Conservation (phyloP, 1,140 invertebrate genomes). For the Papilio polyxenes region DNA sequence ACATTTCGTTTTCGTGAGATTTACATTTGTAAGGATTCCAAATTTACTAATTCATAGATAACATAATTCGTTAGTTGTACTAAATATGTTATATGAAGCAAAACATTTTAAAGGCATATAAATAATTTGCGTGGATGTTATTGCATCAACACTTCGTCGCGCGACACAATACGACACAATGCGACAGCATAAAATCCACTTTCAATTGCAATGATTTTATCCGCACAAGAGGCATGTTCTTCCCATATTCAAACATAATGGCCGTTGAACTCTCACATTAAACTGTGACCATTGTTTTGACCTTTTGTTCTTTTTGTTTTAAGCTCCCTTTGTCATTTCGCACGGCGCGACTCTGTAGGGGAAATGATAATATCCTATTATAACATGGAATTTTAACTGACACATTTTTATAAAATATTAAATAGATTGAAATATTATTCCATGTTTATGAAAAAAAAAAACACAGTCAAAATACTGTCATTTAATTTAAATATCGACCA, state of each 20-base stretch:
- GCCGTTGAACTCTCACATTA: slow-evolving; percentile 66
- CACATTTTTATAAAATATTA: slow-evolving; percentile 16
- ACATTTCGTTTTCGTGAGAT: too few species aligned
- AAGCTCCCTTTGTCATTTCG: slow-evolving; percentile 54
- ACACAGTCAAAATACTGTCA: too few species aligned
- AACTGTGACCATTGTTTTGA: slow-evolving; percentile 74
- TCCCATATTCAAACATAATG: slow-evolving; percentile 68
- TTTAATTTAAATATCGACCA: too few species aligned
- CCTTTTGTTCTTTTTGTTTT: slow-evolving; percentile 74
- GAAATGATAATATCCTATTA: slow-evolving; percentile 51
- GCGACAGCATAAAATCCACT: slow-evolving; percentile 48
- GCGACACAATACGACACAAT: slow-evolving; percentile 25
- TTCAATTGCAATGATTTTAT: slow-evolving; percentile 65
- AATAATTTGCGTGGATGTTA: slow-evolving; percentile 19
- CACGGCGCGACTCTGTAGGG: slow-evolving; percentile 44
- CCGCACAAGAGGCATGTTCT: slow-evolving; percentile 55
- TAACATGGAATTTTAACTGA: slow-evolving; percentile 31
- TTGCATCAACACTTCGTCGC: slow-evolving; percentile 30
- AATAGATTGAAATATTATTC: slow-evolving; percentile 1
- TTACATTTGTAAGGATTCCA: too few species aligned
- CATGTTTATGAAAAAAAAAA: background rate
- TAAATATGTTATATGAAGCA: too few species aligned
- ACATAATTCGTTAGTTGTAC: background rate
- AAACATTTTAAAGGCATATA: background rate
- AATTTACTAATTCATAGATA: background rate